Evolutionary conservation across 2,797 vertebrate genomes (phyloP), one percentile per base, ranked within the genome.

Genomic region (Neomorphus geoffroyi): DNA sequence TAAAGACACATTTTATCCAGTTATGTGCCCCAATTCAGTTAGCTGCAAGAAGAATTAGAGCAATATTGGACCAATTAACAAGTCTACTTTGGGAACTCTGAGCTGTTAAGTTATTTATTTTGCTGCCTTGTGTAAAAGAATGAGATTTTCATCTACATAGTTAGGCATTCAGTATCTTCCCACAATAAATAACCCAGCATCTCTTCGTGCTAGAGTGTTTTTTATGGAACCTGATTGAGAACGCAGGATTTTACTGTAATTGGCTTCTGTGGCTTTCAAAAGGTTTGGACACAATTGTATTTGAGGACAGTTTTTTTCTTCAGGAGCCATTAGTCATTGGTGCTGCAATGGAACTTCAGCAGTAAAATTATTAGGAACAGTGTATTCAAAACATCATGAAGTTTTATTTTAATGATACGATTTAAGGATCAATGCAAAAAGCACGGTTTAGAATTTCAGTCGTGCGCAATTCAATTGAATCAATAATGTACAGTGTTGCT

Each of bases 101-200:
- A 96, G 96, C 96, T 95, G 96, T 90, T 96, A 96, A 96, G 94
- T 96, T 97, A 97, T 97, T 97, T 97, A 96, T 97, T 97, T 96
- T 94, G 91, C 95, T 97, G 91, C 92, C 92, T 95, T 83, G 57
- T 92, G 75, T 96, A 88, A 95, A 95, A 96, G 92, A 97, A 96
- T 28, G 91, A 92, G 94, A 93, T 96, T 97, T 97, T 97, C 90
- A 97, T 97, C 96, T 97, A 94, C 96, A 97, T 97, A 97, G 94
- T 95, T 96, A 96, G 96, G 90, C 41, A 2, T 90, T 96, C 87
- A 19, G 37, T 84, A 94, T 91, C 84, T 93, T 96, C 86, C 77
- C 71, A 83, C 80, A 22, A 62, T 97, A 93, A 95, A 96, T 93
- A 97, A 94, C 67, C 33, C 30, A 12, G 18, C 39, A 67, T 66